Evolutionary conservation across 2,113 vertebrate species (phyloP).

Genomic region (Eolophus roseicapilla): DNA sequence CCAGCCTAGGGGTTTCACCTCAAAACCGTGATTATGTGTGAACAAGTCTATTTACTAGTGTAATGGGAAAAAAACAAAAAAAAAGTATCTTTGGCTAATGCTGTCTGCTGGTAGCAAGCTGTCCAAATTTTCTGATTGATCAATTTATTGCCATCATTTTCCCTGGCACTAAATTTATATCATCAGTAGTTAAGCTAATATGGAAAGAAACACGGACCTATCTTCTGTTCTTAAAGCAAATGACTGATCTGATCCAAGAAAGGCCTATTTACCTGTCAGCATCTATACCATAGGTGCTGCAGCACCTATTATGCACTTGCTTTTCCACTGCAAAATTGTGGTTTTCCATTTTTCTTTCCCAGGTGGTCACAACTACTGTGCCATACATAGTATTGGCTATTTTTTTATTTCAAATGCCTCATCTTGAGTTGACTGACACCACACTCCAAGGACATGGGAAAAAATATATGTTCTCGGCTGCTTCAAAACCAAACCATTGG

Average conservation of each 20-base stretch:
- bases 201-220: neutral
- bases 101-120: neutral
- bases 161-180: neutral
- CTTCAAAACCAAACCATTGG: neutral
- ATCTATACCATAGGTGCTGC: neutral
- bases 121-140: neutral
- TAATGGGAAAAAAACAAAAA: neutral
- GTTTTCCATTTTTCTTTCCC: conserved; percentile 17
- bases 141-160: neutral
- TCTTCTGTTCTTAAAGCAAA: neutral
- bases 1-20: neutral
- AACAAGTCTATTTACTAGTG: neutral
- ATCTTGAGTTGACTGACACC: neutral
- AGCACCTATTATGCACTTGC: neutral
- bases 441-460: neutral
- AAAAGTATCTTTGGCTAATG: neutral
- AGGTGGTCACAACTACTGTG: neutral
- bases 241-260: neutral
- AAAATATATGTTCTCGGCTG: neutral
- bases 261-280: neutral
- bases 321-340: conserved; percentile 12
- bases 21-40: neutral
- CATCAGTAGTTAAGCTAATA: neutral
- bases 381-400: neutral
- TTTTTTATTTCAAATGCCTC: conserved; percentile 22